A percentile compares a stretch with the other conserved stretches of the same genome.
phyloP scores from a whole-genome alignment of 1,140 invertebrate species.

The Magallana angulata region DNA sequence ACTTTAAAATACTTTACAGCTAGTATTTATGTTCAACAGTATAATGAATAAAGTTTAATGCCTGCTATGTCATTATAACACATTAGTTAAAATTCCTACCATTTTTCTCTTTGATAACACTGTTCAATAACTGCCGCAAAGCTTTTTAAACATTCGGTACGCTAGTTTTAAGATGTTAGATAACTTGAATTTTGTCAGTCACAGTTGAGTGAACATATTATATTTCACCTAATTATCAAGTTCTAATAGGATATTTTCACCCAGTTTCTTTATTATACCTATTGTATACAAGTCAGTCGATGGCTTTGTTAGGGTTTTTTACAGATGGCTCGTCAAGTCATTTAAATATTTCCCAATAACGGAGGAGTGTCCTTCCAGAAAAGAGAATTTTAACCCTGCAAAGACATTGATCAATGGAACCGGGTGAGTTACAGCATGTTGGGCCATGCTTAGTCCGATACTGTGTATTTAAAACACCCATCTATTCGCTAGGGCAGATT shows the following conservation, averaged over 20 bases:
- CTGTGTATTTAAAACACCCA: conserved; percentile 34
- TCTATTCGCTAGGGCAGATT: neutral
- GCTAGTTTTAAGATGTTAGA: no score
- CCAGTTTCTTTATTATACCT: neutral
- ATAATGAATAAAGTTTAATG: no score
- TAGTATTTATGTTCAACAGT: no score
- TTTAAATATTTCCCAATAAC: conserved; percentile 31
- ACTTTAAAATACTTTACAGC: no score
- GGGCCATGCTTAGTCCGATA: conserved; percentile 15
- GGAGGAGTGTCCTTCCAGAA: neutral
- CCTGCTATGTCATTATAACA: no score
- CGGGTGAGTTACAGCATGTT: conserved; percentile 30
- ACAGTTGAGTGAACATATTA: neutral
- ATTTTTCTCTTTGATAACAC: no score
- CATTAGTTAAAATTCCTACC: no score
- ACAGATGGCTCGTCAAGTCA: neutral
- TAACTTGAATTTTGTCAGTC: neutral
- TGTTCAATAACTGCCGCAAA: no score
- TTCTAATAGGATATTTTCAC: neutral
- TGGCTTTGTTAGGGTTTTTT: neutral
- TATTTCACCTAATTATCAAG: conserved; percentile 12
- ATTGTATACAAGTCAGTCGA: neutral
- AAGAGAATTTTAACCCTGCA: neutral
- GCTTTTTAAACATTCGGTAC: no score
- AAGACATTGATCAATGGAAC: conserved; percentile 12